Evolutionary conservation across 2,888 invertebrate species (phyloP).

Genomic region (Drosophila anomalipes): DNA sequence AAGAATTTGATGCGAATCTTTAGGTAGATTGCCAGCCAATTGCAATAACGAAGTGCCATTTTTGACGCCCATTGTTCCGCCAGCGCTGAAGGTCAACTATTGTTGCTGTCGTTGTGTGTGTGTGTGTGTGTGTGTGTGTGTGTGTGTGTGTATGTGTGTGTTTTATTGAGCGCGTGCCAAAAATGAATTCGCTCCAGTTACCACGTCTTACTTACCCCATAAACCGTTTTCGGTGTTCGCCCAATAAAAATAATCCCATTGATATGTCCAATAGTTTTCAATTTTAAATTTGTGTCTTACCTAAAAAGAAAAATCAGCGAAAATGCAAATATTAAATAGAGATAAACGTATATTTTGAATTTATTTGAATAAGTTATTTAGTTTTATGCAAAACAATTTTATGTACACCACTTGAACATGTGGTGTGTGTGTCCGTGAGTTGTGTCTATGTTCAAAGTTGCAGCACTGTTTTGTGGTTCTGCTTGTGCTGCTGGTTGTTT

Average conservation of each 20-base stretch:
- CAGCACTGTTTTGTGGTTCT: conserved; percentile 33
- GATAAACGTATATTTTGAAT: conserved; percentile 28
- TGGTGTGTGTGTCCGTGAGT: conserved; percentile 8
- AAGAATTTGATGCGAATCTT: conserved; percentile 48
- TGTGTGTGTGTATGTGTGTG: conserved; percentile 23
- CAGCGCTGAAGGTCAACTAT: conserved; percentile 61
- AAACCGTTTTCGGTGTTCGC: conserved; percentile 1
- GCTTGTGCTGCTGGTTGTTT: conserved; percentile 11
- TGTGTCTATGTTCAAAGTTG: conserved; percentile 21
- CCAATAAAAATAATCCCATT: conserved; percentile 3
- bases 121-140: neutral
- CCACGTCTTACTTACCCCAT: conserved; percentile 67
- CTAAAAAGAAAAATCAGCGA: conserved; percentile 51
- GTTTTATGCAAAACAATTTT: conserved; percentile 38
- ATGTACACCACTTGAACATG: conserved; percentile 24
- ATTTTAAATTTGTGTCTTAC: conserved; percentile 38
- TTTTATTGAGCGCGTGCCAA: conserved; percentile 63
- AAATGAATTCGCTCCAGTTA: conserved; percentile 54
- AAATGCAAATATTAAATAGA: conserved; percentile 43
- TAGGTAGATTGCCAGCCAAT: conserved; percentile 43
- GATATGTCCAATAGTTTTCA: conserved; percentile 16
- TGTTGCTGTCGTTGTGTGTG: neutral
- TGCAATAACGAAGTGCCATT: conserved; percentile 18
- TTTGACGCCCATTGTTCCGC: conserved; percentile 41
- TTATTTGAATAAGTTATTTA: conserved; percentile 50